These are phyloP conservation scores for Tychaedon coryphoeus DNA, from an alignment of 2,113 vertebrate species.

Conservation along the genomic window DNA sequence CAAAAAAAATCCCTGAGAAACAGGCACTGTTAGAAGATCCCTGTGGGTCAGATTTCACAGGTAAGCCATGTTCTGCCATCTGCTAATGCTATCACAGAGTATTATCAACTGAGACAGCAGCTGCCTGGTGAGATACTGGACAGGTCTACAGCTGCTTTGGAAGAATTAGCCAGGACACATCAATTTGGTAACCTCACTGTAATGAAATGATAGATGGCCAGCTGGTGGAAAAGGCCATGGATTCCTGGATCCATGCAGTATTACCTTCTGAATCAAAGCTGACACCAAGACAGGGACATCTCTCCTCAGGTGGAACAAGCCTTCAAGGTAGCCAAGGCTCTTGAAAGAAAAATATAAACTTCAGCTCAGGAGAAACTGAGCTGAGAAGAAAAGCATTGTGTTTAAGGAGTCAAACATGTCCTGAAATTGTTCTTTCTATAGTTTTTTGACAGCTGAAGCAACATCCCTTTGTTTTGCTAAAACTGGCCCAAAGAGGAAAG, in stretches of 20 bases:
- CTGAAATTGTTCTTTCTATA: neutral
- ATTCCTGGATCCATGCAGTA: neutral
- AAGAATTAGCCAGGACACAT: constrained; percentile 6
- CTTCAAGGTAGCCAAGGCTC: neutral
- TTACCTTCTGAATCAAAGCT: constrained; percentile 8
- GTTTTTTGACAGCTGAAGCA: constrained; percentile 19
- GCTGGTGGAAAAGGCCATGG: neutral
- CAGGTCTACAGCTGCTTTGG: neutral
- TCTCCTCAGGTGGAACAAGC: neutral
- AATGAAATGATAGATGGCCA: constrained; percentile 60
- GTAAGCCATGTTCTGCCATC: constrained; percentile 18
- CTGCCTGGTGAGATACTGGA: neutral
- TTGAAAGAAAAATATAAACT: neutral
- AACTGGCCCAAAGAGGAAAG: constrained; percentile 31
- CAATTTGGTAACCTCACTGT: constrained; percentile 14
- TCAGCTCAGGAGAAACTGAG: neutral
- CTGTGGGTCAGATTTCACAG: neutral
- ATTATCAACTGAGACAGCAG: neutral
- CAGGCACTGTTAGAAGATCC: neutral
- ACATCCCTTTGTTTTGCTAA: constrained; percentile 1
- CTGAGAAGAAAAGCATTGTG: neutral
- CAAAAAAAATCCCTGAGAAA: neutral
- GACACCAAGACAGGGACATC: neutral
- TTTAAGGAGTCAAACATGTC: neutral
- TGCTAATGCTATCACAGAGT: neutral